phyloP scores from a whole-genome alignment of 2,888 invertebrate genomes.

The Plemyria rubiginata region DNA sequence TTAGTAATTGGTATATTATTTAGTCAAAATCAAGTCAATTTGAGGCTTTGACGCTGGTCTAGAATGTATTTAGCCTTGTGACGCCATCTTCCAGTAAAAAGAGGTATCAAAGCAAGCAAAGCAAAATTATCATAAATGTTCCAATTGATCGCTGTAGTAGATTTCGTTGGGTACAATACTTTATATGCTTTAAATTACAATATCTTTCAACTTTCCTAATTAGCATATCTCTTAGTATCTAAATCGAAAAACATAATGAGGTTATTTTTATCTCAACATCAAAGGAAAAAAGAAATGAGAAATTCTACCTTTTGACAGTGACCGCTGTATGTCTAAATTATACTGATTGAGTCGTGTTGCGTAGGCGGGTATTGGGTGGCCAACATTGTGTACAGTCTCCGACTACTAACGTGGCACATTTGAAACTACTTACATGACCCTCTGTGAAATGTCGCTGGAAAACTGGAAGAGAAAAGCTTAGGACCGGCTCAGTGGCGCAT shows the following conservation, averaged over 20 bases:
- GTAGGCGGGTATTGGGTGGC: constrained; percentile 29
- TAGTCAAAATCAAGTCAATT: no score
- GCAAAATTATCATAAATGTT: background rate
- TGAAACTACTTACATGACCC: background rate
- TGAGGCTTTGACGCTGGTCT: no score
- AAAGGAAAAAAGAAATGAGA: constrained; percentile 28
- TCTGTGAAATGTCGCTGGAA: no score
- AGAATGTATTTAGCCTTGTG: background rate
- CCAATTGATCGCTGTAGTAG: background rate
- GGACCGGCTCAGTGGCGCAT: no score
- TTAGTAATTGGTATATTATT: background rate
- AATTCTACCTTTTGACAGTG: constrained; percentile 25
- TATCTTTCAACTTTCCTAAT: constrained; percentile 22
- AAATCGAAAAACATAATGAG: constrained; percentile 28
- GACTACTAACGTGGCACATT: constrained; percentile 10
- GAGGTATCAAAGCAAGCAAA: background rate
- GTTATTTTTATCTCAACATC: constrained; percentile 30
- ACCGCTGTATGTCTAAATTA: constrained; percentile 35
- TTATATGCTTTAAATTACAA: constrained; percentile 16
- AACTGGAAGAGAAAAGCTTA: no score
- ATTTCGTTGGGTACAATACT: constrained; percentile 5
- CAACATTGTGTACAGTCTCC: constrained; percentile 11
- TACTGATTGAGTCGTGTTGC: constrained; percentile 23
- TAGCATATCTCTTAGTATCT: constrained; percentile 31
- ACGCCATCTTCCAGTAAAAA: background rate